Evolutionary conservation across 2,888 invertebrate species (phyloP), one percentile per base, ranked within the genome.

Genomic region (Hemithea aestivaria): DNA sequence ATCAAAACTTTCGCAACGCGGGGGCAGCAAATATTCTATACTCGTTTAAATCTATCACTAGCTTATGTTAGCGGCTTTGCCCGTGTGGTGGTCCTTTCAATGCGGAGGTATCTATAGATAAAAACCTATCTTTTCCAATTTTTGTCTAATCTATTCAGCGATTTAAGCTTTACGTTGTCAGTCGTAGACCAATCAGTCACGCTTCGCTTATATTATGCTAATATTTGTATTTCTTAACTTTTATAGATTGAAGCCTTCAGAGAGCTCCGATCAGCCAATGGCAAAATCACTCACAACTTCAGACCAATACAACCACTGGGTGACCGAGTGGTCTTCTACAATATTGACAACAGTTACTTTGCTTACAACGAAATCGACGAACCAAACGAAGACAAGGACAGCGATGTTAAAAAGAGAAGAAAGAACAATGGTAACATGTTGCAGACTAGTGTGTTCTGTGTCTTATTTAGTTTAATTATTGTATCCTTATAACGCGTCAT

Each of bases 281-380:
- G 93, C 2, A 87, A 88, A 51, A 82, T 96, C 45, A 91, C 90
- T 0, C 94, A 94, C 64, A 96, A 96, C 73, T 94, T 92, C 70
- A 90, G 96, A 7, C 95, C 96, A 0, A 91, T 93, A 20, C 94
- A 96, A 62, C 93, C 94, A 0, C 80, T 94, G 1, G 92, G 93
- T 20, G 92, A 92, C 56, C 87, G 96, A 50, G 76, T 80, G 0
- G 90, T 93, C 0, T 90, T 82, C 62, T 90, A 90, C 58, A 91
- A 91, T 45, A 72, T 89, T 1, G 88, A 85, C 45, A 78, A 55
- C 50, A 84, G 66, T 35, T 87, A 85, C 52, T 84, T 74, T 48
- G 66, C 62, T 8, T 85, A 87, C 58, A 83, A 84, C 47, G 83
- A 83, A 45, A 56, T 85, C 1, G 85, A 84, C 27, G 75, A 78